Percentiles rank a stretch among this genome's conserved stretches.
Conservation (phyloP, 2,113 vertebrate genomes). For the Herpetotheres cachinnans region DNA sequence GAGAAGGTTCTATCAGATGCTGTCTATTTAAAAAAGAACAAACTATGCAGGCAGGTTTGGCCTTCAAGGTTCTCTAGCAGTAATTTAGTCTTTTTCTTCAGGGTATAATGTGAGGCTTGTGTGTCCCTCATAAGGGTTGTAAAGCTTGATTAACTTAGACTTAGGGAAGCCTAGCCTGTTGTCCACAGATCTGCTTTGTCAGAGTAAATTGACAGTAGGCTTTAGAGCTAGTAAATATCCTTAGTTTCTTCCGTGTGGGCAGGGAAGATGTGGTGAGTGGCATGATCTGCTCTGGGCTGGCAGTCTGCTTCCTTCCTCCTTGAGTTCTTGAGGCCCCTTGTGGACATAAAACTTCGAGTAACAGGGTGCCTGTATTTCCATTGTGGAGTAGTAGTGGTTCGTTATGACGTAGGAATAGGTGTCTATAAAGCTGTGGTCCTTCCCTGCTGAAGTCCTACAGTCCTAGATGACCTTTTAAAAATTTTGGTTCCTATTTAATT, state of each 20-base stretch:
- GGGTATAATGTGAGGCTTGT: background rate
- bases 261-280: background rate
- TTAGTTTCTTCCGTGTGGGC: background rate
- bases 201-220: background rate
- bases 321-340: background rate
- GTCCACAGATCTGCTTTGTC: background rate
- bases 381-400: background rate
- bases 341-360: background rate
- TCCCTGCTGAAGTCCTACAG: background rate
- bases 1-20: background rate
- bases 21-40: background rate
- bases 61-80: background rate
- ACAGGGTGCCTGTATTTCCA: fast-evolving
- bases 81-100: background rate
- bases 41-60: background rate
- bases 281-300: background rate
- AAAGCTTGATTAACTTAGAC: background rate
- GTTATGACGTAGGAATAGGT: background rate
- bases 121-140: background rate
- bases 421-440: background rate
- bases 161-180: background rate
- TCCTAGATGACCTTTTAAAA: background rate
- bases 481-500: background rate
- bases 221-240: background rate
- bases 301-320: background rate